A percentile compares a stretch with the other conserved stretches of the same genome.
phyloP scores from a whole-genome alignment of 2,888 invertebrate genomes.

The Apodemia duryi region DNA sequence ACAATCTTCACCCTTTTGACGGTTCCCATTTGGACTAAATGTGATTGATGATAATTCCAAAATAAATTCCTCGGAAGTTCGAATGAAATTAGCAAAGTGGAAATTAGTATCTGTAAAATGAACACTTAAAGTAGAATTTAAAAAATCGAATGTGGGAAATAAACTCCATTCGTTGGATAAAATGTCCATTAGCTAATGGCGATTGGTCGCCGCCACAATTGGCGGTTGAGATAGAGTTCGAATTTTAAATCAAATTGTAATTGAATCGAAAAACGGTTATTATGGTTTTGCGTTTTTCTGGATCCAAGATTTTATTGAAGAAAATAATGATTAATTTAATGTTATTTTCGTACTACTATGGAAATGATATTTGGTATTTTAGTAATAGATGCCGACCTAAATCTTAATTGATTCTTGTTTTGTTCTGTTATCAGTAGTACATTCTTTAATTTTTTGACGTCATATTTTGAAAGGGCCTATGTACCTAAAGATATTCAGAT shows the following conservation, averaged over 20 bases:
- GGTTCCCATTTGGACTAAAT: too few species aligned
- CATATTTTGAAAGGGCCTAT: too few species aligned
- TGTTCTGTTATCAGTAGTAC: too few species aligned
- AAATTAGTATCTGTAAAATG: not conserved
- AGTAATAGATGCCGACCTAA: too few species aligned
- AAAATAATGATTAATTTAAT: too few species aligned
- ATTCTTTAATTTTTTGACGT: too few species aligned
- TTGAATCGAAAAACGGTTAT: conserved; percentile 12
- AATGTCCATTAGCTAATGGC: conserved; percentile 50
- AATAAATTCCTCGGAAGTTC: not conserved
- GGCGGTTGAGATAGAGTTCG: conserved; percentile 19
- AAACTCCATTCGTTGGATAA: conserved; percentile 19
- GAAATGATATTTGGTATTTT: too few species aligned
- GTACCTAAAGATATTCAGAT: too few species aligned
- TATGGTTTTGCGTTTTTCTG: not conserved
- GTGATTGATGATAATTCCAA: not conserved
- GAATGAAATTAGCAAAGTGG: not conserved
- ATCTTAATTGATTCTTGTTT: too few species aligned
- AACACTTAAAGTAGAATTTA: conserved; percentile 9
- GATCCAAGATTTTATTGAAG: too few species aligned
- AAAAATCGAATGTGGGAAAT: conserved; percentile 19
- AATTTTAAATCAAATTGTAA: conserved; percentile 22
- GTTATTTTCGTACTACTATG: too few species aligned
- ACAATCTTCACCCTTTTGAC: too few species aligned
- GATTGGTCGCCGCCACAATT: conserved; percentile 33